Conservation (phyloP, 1,140 invertebrate species). For the Caenorhabditis elegans region DNA sequence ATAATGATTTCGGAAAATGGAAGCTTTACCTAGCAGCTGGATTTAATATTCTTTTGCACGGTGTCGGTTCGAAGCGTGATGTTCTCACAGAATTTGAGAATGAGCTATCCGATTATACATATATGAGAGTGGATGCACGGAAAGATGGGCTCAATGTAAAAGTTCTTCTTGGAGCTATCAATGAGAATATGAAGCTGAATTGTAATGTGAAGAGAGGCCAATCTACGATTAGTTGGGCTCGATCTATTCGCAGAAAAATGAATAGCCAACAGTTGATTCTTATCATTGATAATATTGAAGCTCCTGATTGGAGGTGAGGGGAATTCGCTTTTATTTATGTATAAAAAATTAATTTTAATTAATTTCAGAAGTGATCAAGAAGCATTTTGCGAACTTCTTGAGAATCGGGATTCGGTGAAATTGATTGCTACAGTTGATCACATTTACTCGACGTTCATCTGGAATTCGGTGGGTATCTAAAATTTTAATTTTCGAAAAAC, state of each 20-base stretch:
- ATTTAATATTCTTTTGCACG: neutral
- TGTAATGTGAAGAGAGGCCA: neutral
- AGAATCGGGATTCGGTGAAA: neutral
- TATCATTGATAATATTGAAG: neutral
- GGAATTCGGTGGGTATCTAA: too few relatives aligned
- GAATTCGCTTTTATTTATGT: too few relatives aligned
- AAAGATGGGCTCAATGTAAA: neutral
- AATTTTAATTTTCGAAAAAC: too few relatives aligned
- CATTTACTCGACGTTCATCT: neutral
- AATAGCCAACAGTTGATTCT: neutral
- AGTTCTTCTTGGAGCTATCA: neutral
- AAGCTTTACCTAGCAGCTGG: neutral
- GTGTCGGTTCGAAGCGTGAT: neutral
- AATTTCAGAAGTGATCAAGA: neutral
- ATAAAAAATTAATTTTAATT: neutral
- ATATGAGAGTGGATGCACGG: neutral
- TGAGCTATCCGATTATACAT: neutral
- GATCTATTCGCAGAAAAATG: neutral
- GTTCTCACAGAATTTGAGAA: neutral
- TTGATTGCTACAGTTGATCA: slow-evolving; percentile 9
- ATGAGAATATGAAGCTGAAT: neutral
- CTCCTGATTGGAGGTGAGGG: neutral
- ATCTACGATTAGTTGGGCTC: neutral
- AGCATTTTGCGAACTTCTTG: neutral
- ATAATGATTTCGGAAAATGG: neutral